Base-by-base conservation (phyloP, 64 coral and sea anemone species). In the Exaiptasia diaphana region DNA sequence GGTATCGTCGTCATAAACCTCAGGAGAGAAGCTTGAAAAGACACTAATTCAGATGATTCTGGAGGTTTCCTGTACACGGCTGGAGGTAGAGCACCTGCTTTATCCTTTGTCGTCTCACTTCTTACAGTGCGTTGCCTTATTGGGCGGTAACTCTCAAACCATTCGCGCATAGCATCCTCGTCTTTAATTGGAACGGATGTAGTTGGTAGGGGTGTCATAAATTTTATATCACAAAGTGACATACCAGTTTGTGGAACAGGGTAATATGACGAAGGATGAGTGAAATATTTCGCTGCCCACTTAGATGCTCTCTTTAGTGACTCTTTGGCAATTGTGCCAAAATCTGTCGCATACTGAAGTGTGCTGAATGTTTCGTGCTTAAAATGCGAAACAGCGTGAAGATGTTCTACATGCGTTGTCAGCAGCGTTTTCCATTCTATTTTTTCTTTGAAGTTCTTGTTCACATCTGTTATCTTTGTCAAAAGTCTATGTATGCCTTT, bases 311-410 rank as follows among this genome's bases (percentile, higher is more conserved):
- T 38, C 36, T 76, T 86, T 22, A 73, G 6, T 27, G 74, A 69
- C 41, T 79, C 72, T 26, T 71, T 80, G 14, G 48, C 26, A 20
- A 79, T 67, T 26, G 74, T 71, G 12, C 46, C 65, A 59, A 89
- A 79, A 18, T 79, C 83, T 49, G 67, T 76, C 37, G 83, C 83
- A 77, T 87, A 87, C 53, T 87, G 83, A 64, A 87, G 56, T 22
- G 56, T 52, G 42, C 83, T 87, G 76, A 76, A 87, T 35, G 83
- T 87, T 23, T 87, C 83, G 76, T 78, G 57, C 38, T 76, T 65
- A 32, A 67, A 65, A 52, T 74, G 70, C 44, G 69, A 86, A 26
- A 75, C 56, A 42, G 50, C 69, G 48, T 86, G 71, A 27, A 87
- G 49, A 62, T 70, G 53, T 39, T 50, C 63, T 29, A 83, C 80